These are phyloP conservation scores for Girardia tigrina DNA, from an alignment of 2,888 invertebrate genomes.

Conservation along the genomic window DNA sequence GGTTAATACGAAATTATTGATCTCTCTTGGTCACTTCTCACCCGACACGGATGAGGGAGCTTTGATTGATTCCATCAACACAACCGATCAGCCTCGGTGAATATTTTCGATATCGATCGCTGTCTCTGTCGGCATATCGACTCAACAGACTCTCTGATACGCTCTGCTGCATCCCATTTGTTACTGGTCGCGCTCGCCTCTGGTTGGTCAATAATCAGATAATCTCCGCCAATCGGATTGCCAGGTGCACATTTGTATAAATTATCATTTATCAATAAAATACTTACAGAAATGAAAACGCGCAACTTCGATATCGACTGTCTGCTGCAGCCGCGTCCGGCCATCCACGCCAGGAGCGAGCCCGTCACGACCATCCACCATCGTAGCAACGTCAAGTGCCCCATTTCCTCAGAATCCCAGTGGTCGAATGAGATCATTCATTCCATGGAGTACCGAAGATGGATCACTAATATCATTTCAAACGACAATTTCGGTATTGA, in stretches of 20 bases:
- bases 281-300: background rate
- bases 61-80: slow-evolving; percentile 14
- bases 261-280: background rate
- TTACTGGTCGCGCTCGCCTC: background rate
- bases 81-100: slow-evolving; percentile 10
- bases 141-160: slow-evolving; percentile 14
- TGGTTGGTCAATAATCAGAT: background rate
- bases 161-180: slow-evolving; percentile 16
- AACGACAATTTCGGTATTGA: background rate
- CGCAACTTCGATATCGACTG: slow-evolving; percentile 19
- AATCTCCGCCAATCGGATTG: background rate
- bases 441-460: background rate
- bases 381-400: background rate
- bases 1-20: background rate
- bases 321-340: slow-evolving; percentile 10
- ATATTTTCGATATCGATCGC: slow-evolving; percentile 4
- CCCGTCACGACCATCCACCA: background rate
- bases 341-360: background rate
- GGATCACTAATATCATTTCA: background rate
- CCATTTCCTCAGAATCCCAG: background rate
- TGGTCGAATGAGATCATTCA: background rate
- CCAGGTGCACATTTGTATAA: slow-evolving; percentile 2
- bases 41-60: background rate
- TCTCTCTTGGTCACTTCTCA: slow-evolving; percentile 8
- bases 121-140: slow-evolving; percentile 11